phyloP scores from a whole-genome alignment of 1,140 invertebrate species.

The Anastatus disparis region DNA sequence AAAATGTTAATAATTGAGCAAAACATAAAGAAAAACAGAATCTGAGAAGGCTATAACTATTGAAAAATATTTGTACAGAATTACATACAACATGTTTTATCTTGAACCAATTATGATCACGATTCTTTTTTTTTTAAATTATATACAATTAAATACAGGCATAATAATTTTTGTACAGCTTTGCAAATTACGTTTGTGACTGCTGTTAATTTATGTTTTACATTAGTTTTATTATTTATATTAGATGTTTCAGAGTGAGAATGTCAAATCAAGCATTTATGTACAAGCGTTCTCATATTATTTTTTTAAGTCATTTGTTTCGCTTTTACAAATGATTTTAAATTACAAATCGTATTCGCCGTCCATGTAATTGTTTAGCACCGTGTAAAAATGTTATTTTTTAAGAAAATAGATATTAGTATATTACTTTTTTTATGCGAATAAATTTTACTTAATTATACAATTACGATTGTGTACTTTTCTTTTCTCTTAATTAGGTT shows the following conservation, averaged over 20 bases:
- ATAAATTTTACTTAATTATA: slow-evolving; percentile 24
- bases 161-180: slow-evolving; percentile 27
- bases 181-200: slow-evolving; percentile 9
- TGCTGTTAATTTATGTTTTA: slow-evolving; percentile 20
- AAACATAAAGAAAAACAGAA: not conserved
- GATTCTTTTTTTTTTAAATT: slow-evolving; percentile 26
- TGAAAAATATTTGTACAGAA: slow-evolving; percentile 3
- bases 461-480: not conserved
- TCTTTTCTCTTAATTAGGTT: slow-evolving; percentile 4
- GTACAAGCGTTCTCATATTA: slow-evolving; percentile 13
- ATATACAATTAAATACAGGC: slow-evolving; percentile 31
- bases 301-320: slow-evolving; percentile 18
- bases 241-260: slow-evolving; percentile 8
- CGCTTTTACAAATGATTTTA: slow-evolving; percentile 20
- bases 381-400: slow-evolving; percentile 33
- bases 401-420: slow-evolving; percentile 36
- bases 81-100: slow-evolving; percentile 24
- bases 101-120: slow-evolving; percentile 9
- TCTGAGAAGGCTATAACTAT: not conserved
- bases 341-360: slow-evolving; percentile 14
- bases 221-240: slow-evolving; percentile 20
- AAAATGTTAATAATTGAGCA: not conserved
- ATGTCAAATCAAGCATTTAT: slow-evolving; percentile 18
- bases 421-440: slow-evolving; percentile 7
- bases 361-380: slow-evolving; percentile 28